These are phyloP conservation scores for Lathamus discolor DNA, from an alignment of 2,113 vertebrate genomes.

Conservation along the genomic window DNA sequence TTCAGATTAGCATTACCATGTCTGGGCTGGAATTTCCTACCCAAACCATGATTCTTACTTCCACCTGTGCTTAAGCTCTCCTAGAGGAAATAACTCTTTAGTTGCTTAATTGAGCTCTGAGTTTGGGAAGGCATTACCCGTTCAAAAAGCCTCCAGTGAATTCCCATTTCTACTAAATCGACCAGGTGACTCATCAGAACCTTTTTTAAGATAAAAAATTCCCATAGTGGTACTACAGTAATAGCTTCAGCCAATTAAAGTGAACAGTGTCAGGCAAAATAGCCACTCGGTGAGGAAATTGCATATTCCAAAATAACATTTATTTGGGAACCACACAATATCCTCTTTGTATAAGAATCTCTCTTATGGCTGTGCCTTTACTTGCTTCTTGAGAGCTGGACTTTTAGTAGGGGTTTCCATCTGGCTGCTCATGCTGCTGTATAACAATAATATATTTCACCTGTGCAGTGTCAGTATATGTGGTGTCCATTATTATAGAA, in stretches of 20 bases:
- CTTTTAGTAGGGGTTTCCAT: not conserved
- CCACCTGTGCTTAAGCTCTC: not conserved
- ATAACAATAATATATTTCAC: not conserved
- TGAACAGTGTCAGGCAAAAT: not conserved
- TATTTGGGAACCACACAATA: not conserved
- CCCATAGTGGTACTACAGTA: not conserved
- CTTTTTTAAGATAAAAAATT: slow-evolving; percentile 29
- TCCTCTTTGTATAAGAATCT: not conserved
- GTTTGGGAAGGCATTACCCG: slow-evolving; percentile 22
- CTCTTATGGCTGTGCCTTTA: not conserved
- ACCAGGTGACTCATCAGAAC: slow-evolving; percentile 28
- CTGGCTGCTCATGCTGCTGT: not conserved
- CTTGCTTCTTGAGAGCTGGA: not conserved
- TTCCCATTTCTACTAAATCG: slow-evolving; percentile 10
- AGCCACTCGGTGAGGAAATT: not conserved
- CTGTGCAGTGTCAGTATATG: not conserved
- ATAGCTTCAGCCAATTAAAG: slow-evolving; percentile 9
- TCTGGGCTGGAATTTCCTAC: not conserved
- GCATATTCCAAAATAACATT: not conserved
- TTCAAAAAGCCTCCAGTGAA: slow-evolving; percentile 11
- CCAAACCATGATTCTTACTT: not conserved
- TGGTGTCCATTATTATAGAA: not conserved
- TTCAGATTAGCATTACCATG: not conserved
- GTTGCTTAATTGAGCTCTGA: slow-evolving; percentile 27
- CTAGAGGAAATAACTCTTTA: slow-evolving; percentile 15